phyloP scores from a whole-genome alignment of 2,797 vertebrate genomes.

The Gambelia wislizenii region DNA sequence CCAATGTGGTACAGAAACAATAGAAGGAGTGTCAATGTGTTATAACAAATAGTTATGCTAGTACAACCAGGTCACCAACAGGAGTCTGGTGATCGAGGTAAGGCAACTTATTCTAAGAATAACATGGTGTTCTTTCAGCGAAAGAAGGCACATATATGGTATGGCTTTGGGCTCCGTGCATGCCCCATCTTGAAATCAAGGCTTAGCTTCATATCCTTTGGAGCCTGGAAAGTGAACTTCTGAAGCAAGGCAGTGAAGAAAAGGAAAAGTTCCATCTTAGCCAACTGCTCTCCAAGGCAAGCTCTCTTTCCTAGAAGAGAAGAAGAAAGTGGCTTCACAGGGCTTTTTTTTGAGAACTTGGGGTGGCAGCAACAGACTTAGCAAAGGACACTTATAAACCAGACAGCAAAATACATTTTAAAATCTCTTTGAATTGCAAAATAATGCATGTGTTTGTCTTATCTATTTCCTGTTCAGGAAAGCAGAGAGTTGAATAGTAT shows the following conservation, averaged over 20 bases:
- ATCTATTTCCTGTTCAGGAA: neutral
- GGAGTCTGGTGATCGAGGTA: too few species aligned
- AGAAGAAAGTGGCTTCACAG: too few species aligned
- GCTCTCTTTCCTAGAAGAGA: slow-evolving; percentile 82
- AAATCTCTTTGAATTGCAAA: neutral
- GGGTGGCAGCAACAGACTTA: neutral
- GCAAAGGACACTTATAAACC: neutral
- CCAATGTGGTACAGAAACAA: too few species aligned
- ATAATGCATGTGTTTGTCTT: neutral
- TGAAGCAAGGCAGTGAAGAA: slow-evolving; percentile 82
- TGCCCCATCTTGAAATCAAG: slow-evolving; percentile 67
- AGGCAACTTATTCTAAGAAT: neutral
- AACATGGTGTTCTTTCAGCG: slow-evolving; percentile 55
- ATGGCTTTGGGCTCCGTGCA: slow-evolving; percentile 74
- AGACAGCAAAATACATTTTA: too few species aligned
- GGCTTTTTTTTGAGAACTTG: neutral
- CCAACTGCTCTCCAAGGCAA: slow-evolving; percentile 80
- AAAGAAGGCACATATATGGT: slow-evolving; percentile 75
- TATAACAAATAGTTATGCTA: too few species aligned
- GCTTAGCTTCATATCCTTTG: slow-evolving; percentile 66
- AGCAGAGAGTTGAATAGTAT: neutral
- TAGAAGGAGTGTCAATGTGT: too few species aligned
- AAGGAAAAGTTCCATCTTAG: slow-evolving; percentile 76
- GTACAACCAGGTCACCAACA: too few species aligned
- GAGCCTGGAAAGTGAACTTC: slow-evolving; percentile 84